Conservation (phyloP, 1,140 invertebrate genomes). For the Asbolus verrucosus region DNA sequence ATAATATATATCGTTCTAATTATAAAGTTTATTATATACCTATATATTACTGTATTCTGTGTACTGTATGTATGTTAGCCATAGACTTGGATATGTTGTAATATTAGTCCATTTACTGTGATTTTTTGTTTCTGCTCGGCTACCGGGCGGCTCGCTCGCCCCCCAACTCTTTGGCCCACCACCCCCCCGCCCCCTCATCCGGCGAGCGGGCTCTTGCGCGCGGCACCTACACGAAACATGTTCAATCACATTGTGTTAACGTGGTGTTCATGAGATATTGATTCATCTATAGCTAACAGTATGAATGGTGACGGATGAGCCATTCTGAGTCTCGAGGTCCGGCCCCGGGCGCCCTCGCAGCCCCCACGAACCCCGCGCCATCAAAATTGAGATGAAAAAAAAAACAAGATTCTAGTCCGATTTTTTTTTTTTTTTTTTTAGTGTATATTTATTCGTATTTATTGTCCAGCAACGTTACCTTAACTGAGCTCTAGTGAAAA, state of each 20-base stretch:
- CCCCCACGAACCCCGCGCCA: slow-evolving; percentile 11
- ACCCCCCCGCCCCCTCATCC: slow-evolving; percentile 29
- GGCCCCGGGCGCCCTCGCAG: background rate
- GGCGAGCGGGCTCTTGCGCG: slow-evolving; percentile 27
- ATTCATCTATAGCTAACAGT: slow-evolving; percentile 61
- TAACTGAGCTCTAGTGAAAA: slow-evolving; percentile 16
- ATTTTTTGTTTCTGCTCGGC: slow-evolving; percentile 53
- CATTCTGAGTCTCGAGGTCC: slow-evolving; percentile 24
- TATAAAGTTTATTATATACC: slow-evolving; percentile 60
- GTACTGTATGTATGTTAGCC: slow-evolving; percentile 63
- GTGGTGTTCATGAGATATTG: slow-evolving; percentile 63
- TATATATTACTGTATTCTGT: slow-evolving; percentile 60
- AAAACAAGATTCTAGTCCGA: slow-evolving; percentile 26
- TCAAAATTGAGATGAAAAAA: slow-evolving; percentile 28
- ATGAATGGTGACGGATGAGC: slow-evolving; percentile 46
- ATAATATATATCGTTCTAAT: slow-evolving; percentile 60
- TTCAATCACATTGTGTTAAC: slow-evolving; percentile 63
- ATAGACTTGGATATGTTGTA: slow-evolving; percentile 59
- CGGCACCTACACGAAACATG: slow-evolving; percentile 55
- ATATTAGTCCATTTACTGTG: slow-evolving; percentile 64
- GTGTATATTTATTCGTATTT: slow-evolving; percentile 22
- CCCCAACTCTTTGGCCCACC: no score
- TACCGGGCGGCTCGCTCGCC: slow-evolving; percentile 15
- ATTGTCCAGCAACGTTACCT: slow-evolving; percentile 32
- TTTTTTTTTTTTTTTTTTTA: slow-evolving; percentile 1